Percentiles rank a stretch among this genome's conserved stretches.
phyloP scores from a whole-genome alignment of 2,888 invertebrate genomes.

The Campopleginae sp. region DNA sequence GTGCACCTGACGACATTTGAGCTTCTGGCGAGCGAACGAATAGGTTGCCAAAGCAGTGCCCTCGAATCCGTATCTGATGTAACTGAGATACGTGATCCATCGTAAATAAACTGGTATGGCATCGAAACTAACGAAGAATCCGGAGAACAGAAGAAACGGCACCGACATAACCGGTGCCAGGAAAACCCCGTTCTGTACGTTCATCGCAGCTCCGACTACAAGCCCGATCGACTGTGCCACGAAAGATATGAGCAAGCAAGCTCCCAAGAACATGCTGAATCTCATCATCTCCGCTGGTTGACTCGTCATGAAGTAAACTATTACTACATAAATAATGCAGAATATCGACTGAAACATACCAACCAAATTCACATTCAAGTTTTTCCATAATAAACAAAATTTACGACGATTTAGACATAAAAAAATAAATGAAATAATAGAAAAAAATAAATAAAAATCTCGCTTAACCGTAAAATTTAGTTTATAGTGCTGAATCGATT shows the following conservation, averaged over 20 bases:
- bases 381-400: not conserved
- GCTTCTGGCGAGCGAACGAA: slow-evolving; percentile 91
- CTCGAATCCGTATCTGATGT: slow-evolving; percentile 98
- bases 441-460: too few relatives aligned
- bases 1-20: slow-evolving; percentile 90
- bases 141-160: slow-evolving; percentile 97
- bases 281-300: slow-evolving; percentile 94
- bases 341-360: slow-evolving; percentile 91
- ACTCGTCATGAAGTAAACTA: slow-evolving; percentile 97
- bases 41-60: slow-evolving; percentile 97
- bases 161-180: slow-evolving; percentile 98
- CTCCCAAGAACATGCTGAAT: slow-evolving; percentile 94
- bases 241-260: slow-evolving; percentile 95
- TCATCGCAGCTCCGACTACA: slow-evolving; percentile 98
- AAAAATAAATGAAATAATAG: not conserved
- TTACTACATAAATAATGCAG: slow-evolving; percentile 95
- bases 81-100: slow-evolving; percentile 98
- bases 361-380: not conserved
- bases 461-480: not conserved
- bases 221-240: slow-evolving; percentile 98
- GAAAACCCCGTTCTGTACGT: slow-evolving; percentile 97
- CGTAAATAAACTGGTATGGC: slow-evolving; percentile 97
- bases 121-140: slow-evolving; percentile 98
- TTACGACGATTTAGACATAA: not conserved
- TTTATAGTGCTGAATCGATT: too few relatives aligned